These are phyloP conservation scores for Drosophila biarmipes DNA, from an alignment of 1,140 invertebrate genomes.

Conservation along the genomic window DNA sequence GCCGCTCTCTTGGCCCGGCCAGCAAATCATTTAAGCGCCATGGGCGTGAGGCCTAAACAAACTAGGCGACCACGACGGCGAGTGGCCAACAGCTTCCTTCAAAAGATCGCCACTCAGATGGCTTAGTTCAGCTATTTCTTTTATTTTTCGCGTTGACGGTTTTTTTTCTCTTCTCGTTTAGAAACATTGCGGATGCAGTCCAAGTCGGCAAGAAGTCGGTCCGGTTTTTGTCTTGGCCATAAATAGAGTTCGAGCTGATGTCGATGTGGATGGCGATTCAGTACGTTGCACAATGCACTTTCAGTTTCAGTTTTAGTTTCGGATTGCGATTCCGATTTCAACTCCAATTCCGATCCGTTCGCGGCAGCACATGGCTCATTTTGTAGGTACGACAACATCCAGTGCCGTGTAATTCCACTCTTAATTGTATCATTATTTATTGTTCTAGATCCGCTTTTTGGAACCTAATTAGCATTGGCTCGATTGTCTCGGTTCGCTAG, in stretches of 20 bases:
- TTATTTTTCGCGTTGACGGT: slow-evolving; percentile 34
- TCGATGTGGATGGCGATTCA: slow-evolving; percentile 53
- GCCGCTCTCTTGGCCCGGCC: slow-evolving; percentile 43
- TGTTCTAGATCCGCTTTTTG: slow-evolving; percentile 66
- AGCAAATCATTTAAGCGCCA: slow-evolving; percentile 78
- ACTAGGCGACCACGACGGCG: slow-evolving; percentile 37
- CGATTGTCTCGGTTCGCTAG: slow-evolving; percentile 42
- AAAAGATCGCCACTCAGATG: slow-evolving; percentile 54
- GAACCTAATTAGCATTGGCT: slow-evolving; percentile 62
- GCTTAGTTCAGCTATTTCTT: slow-evolving; percentile 7
- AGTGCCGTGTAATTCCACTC: slow-evolving; percentile 32
- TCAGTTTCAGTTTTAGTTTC: slow-evolving; percentile 29
- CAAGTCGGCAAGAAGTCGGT: slow-evolving; percentile 69
- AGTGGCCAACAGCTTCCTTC: slow-evolving; percentile 73
- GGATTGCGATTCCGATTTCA: slow-evolving; percentile 24
- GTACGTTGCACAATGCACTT: slow-evolving; percentile 74
- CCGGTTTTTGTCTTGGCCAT: slow-evolving; percentile 77
- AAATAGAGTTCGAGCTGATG: slow-evolving; percentile 69
- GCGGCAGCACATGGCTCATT: slow-evolving; percentile 36
- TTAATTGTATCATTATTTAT: slow-evolving; percentile 57
- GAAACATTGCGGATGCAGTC: slow-evolving; percentile 80
- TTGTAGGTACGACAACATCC: not conserved
- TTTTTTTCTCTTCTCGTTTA: slow-evolving; percentile 56
- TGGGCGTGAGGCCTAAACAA: slow-evolving; percentile 54
- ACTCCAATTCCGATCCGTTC: slow-evolving; percentile 38